Conservation (phyloP, 2,113 vertebrate species). For the Odocoileus virginianus region DNA sequence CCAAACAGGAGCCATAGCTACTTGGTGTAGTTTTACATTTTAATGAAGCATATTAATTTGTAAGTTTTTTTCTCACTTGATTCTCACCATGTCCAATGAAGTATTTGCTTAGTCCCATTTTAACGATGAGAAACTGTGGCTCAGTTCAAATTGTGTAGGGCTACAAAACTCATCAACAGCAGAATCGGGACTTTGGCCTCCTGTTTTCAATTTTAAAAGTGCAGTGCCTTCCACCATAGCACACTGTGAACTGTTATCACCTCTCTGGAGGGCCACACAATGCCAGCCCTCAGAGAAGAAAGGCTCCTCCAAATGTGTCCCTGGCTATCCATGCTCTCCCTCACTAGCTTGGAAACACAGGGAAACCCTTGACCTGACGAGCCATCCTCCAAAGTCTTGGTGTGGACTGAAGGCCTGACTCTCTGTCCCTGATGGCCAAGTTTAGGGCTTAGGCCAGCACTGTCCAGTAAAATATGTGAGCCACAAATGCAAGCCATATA, state of each 20-base stretch:
- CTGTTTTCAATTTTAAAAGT: conserved; percentile 12
- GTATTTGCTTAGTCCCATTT: neutral
- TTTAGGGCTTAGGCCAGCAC: neutral
- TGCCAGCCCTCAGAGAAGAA: neutral
- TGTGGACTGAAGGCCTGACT: no score
- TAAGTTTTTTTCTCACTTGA: neutral
- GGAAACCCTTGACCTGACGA: neutral
- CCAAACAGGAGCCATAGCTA: neutral
- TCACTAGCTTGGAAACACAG: neutral
- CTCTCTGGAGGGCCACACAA: conserved; percentile 13
- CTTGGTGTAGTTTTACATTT: neutral
- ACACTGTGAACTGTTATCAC: conserved; percentile 55
- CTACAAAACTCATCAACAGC: neutral
- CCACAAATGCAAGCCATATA: neutral
- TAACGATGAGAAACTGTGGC: neutral
- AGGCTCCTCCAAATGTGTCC: neutral
- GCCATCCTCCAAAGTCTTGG: neutral
- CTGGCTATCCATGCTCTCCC: neutral
- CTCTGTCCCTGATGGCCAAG: neutral
- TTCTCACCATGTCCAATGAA: neutral
- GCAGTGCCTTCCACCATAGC: neutral
- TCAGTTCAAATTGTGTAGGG: neutral
- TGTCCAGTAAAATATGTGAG: neutral
- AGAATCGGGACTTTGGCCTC: neutral
- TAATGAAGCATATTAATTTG: neutral